These are phyloP conservation scores for Epicampocera succincta DNA, from an alignment of 2,888 invertebrate genomes.

Conservation along the genomic window DNA sequence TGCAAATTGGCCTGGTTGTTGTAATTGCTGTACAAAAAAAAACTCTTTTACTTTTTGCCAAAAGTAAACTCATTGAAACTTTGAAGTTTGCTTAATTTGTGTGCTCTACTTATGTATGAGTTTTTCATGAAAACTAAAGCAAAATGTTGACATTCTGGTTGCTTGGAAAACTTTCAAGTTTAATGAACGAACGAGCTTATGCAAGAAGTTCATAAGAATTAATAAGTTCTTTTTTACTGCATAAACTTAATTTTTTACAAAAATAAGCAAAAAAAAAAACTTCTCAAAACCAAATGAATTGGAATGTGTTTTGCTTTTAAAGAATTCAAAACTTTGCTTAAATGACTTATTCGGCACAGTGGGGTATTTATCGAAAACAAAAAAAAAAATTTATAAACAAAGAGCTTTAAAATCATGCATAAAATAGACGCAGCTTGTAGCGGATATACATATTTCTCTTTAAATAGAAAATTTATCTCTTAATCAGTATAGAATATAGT, in stretches of 20 bases:
- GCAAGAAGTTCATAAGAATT: not conserved
- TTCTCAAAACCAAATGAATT: not conserved
- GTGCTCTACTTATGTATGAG: slow-evolving; percentile 1
- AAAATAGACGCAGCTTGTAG: too few relatives aligned
- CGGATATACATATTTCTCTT: too few relatives aligned
- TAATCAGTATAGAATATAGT: too few relatives aligned
- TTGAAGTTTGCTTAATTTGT: slow-evolving; percentile 29
- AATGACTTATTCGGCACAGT: too few relatives aligned
- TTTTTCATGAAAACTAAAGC: not conserved
- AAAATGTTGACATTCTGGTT: not conserved
- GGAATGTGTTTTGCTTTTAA: too few relatives aligned
- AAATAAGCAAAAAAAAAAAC: too few relatives aligned
- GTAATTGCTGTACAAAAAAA: not conserved
- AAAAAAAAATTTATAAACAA: too few relatives aligned
- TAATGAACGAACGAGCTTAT: not conserved
- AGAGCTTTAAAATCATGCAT: too few relatives aligned
- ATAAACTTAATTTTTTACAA: not conserved
- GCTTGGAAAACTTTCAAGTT: slow-evolving; percentile 17
- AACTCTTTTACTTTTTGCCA: not conserved
- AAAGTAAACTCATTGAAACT: slow-evolving; percentile 14
- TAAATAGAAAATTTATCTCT: too few relatives aligned
- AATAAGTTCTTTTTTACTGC: not conserved
- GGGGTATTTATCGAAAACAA: too few relatives aligned
- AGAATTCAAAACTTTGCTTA: too few relatives aligned
- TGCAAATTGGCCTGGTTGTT: slow-evolving; percentile 7